These are phyloP conservation scores for Huso huso DNA, from an alignment of 2,797 vertebrate genomes.

Conservation along the genomic window DNA sequence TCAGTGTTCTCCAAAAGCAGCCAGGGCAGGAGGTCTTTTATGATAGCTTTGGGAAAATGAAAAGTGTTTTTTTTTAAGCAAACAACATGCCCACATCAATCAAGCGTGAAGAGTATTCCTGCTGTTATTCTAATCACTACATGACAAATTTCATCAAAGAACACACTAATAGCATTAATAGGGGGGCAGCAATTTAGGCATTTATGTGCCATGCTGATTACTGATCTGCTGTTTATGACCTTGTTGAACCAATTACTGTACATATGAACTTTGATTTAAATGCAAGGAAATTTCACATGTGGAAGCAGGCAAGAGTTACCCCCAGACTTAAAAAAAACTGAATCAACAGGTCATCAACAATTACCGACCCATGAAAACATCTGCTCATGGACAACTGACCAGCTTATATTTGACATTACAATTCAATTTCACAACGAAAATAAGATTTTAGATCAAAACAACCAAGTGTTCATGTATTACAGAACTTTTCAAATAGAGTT, in stretches of 20 bases:
- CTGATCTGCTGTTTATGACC: slow-evolving; percentile 23
- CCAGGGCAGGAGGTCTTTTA: background rate
- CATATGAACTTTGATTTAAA: slow-evolving; percentile 13
- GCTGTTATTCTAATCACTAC: slow-evolving; percentile 28
- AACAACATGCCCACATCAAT: slow-evolving; percentile 18
- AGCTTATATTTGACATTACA: too few species aligned
- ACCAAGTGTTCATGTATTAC: too few species aligned
- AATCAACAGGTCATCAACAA: too few species aligned
- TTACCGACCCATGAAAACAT: too few species aligned
- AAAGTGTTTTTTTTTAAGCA: background rate
- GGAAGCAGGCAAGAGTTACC: background rate
- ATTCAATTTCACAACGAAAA: too few species aligned
- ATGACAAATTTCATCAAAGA: slow-evolving; percentile 24
- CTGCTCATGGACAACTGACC: too few species aligned
- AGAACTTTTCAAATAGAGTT: too few species aligned
- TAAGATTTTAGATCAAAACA: too few species aligned
- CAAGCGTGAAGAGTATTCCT: slow-evolving; percentile 25
- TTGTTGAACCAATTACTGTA: slow-evolving; percentile 9
- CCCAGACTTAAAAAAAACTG: background rate
- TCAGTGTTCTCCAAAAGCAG: background rate
- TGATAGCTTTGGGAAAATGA: background rate
- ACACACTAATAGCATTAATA: slow-evolving; percentile 5
- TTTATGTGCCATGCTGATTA: slow-evolving; percentile 5
- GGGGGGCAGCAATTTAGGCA: background rate
- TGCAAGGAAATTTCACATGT: background rate